Evolutionary conservation across 2,888 invertebrate genomes (phyloP), one percentile per base, ranked within the genome.

Genomic region (Callyntrura sp.): DNA sequence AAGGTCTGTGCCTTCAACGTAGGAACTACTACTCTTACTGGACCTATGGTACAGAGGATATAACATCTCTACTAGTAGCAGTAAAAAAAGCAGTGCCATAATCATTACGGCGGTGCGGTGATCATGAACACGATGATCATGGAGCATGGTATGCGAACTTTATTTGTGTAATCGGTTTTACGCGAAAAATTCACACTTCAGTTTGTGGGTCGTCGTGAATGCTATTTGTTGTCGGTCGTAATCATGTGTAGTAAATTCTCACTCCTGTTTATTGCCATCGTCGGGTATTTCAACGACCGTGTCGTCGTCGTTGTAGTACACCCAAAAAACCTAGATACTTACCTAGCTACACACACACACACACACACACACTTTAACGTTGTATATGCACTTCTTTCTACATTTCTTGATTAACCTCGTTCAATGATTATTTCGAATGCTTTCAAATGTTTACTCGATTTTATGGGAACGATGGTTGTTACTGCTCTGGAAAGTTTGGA

Each of bases 101-200:
- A 55, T 79, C 48, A 55, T 79, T 17, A 79, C 35, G 35, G 35
- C 6, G 35, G 35, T 35, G 35, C 6, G 35, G 35, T 55, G 57
- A 57, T 78, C n/a, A 57, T 17, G n/a, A 12, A 8, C 11, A 17
- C 11, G 45, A 70, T 43, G 12, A 43, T 55, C 78, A 11, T 8
- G 28, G 57, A 57, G 35, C 57, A 17, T 79, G 57, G 57, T 57
- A 79, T 79, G 57, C 57, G 55, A 79, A 79, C 79, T 79, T 79
- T 76, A 57, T 35, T 60, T 12, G 3, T 17, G 57, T 79, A 79
- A 79, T 79, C 79, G 28, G 79, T 35, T 79, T 79, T 79, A 79
- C 79, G 79, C 55, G 57, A 79, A 79, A 79, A 79, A 79, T 79
- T 79, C 43, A 79, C 79, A 79, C 79, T 79, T 79, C 73, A 68